Evolutionary conservation across 2,113 vertebrate species (phyloP).

Genomic region (Pseudorhombus dupliciocellatus): DNA sequence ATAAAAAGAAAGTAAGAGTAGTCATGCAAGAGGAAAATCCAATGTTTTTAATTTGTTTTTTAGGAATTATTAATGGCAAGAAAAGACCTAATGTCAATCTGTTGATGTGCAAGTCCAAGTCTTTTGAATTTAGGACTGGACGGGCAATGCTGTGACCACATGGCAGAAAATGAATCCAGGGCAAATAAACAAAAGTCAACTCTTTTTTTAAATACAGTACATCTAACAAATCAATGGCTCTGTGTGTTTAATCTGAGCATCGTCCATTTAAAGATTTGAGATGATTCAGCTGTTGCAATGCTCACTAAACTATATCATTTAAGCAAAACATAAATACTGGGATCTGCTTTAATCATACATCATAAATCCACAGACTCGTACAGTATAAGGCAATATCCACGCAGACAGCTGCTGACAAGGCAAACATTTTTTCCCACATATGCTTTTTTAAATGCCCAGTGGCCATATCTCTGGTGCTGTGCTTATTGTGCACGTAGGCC

Average conservation of each 20-base stretch:
- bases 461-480: conserved; percentile 41
- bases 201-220: neutral
- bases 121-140: too few relatives aligned
- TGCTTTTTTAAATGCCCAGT: conserved; percentile 36
- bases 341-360: neutral
- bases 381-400: conserved; percentile 10
- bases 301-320: neutral
- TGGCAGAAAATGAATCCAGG: conserved; percentile 5
- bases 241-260: neutral
- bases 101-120: too few relatives aligned
- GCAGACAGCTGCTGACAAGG: conserved; percentile 54
- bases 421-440: conserved; percentile 45
- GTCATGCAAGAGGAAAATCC: too few relatives aligned
- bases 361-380: conserved; percentile 1
- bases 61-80: too few relatives aligned
- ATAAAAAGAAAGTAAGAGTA: too few relatives aligned
- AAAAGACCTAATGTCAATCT: too few relatives aligned
- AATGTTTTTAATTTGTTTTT: too few relatives aligned
- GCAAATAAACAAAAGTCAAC: too few relatives aligned
- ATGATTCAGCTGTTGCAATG: neutral
- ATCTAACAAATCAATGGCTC: neutral
- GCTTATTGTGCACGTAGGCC: conserved; percentile 9
- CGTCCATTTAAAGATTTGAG: neutral
- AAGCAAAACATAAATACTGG: neutral
- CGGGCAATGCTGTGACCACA: neutral